These are phyloP conservation scores for Helogale parvula DNA, from an alignment of 2,113 vertebrate species.

Conservation along the genomic window DNA sequence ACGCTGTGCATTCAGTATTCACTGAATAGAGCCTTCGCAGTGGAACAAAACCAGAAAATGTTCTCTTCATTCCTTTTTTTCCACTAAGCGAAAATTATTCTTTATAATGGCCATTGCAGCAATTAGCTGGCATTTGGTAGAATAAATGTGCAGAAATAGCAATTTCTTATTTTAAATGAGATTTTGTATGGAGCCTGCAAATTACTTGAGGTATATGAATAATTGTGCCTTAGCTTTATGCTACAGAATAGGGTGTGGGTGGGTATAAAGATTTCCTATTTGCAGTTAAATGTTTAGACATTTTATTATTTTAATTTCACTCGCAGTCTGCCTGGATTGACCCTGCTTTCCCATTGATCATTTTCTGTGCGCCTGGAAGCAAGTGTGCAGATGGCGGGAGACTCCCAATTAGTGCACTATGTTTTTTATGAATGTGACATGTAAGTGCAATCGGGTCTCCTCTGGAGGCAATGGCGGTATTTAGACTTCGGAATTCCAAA, in stretches of 20 bases:
- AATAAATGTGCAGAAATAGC: slow-evolving; percentile 92
- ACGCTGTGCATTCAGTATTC: slow-evolving; percentile 95
- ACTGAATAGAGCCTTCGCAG: slow-evolving; percentile 94
- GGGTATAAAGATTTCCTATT: slow-evolving; percentile 91
- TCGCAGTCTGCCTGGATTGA: slow-evolving; percentile 88
- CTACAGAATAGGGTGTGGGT: slow-evolving; percentile 88
- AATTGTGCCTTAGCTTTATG: slow-evolving; percentile 89
- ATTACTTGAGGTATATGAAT: slow-evolving; percentile 92
- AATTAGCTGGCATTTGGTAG: slow-evolving; percentile 93
- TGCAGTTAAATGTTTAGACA: slow-evolving; percentile 92
- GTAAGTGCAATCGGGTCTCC: slow-evolving; percentile 82
- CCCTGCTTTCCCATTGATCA: slow-evolving; percentile 88
- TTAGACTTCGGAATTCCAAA: slow-evolving; percentile 79
- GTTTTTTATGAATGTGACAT: slow-evolving; percentile 84
- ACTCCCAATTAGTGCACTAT: slow-evolving; percentile 84
- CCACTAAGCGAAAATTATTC: slow-evolving; percentile 93
- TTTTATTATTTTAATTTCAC: slow-evolving; percentile 92
- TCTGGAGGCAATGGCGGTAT: slow-evolving; percentile 71
- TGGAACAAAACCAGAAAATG: slow-evolving; percentile 95
- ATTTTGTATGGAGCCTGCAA: slow-evolving; percentile 90
- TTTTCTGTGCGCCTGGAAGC: slow-evolving; percentile 84
- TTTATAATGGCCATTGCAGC: slow-evolving; percentile 92
- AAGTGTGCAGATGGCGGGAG: slow-evolving; percentile 86
- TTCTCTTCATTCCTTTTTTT: slow-evolving; percentile 94
- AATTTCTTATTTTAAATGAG: slow-evolving; percentile 93